Evolutionary conservation across 2,888 invertebrate genomes (phyloP), one percentile per base, ranked within the genome.

Genomic region (Tryphoninae sp.): DNA sequence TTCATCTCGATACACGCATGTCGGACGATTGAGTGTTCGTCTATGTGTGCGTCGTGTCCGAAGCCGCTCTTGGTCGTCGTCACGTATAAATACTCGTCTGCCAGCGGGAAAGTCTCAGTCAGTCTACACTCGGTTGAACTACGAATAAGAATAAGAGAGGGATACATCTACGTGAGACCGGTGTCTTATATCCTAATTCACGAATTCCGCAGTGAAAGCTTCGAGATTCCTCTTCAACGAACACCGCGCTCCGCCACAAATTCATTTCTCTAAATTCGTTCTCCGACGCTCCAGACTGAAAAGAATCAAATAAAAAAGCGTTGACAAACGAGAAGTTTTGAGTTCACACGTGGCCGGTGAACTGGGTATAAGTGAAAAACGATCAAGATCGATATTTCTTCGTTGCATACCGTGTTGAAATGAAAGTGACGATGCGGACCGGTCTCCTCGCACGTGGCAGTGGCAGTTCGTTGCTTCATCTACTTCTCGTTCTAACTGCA

Each of bases 11-110:
- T 51, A 55, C 51, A 61, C 45, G 62, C 26, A 62, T 49, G 51
- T 62, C 45, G 71, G 71, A 62, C 40, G 45, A 68, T 71, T 6
- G 23, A 58, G 53, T 45, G 11, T 33, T 65, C 45, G 42, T 49
- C 45, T 65, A 42, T 69, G 19, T 42, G 13, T 58, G 67, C 53
- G 55, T 59, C 72, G 16, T 59, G 64, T 79, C 72, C 42, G 78
- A 77, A 69, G 71, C 49, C 68, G 78, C 59, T 76, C 72, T 64
- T 67, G 69, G 78, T 64, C 84, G 78, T 85, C 79, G 79, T 67
- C 64, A 85, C 83, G 86, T 89, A 89, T 89, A 89, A 89, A 89
- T 89, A 89, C 88, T 84, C 87, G 83, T 86, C 84, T 84, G 87
- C 84, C 82, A 64, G 77, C 83, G 79, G 86, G 83, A 86, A 87